Conservation (phyloP, 2,888 invertebrate species). For the Caenorhabditis sp. region DNA sequence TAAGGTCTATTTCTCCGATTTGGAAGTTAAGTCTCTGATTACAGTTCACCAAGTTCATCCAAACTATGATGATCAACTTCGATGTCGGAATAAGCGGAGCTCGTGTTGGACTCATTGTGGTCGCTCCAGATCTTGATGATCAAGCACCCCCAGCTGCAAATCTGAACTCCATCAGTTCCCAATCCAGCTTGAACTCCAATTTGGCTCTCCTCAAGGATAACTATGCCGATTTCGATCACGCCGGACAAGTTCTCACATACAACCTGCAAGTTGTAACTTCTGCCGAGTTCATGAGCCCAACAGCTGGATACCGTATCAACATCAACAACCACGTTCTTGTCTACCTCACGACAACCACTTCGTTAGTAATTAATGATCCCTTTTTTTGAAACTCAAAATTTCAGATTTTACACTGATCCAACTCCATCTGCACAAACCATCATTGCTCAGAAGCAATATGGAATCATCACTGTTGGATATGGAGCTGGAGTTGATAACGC, state of each 20-base stretch:
- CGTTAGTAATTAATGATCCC: slow-evolving; percentile 12
- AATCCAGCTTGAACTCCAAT: slow-evolving; percentile 43
- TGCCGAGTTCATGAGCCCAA: slow-evolving; percentile 41
- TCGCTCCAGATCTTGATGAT: slow-evolving; percentile 44
- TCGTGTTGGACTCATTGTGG: slow-evolving; percentile 64
- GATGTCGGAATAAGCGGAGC: slow-evolving; percentile 63
- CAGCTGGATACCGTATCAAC: slow-evolving; percentile 59
- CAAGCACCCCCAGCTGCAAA: slow-evolving; percentile 49
- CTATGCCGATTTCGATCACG: slow-evolving; percentile 61
- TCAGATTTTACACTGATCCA: slow-evolving; percentile 63
- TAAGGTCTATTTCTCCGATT: too few relatives aligned
- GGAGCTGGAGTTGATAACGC: slow-evolving; percentile 50
- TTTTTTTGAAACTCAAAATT: background rate
- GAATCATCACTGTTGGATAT: slow-evolving; percentile 70
- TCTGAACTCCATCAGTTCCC: slow-evolving; percentile 57
- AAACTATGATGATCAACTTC: slow-evolving; percentile 69
- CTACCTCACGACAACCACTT: slow-evolving; percentile 68
- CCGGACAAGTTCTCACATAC: slow-evolving; percentile 62
- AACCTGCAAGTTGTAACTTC: slow-evolving; percentile 48
- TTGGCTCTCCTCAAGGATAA: slow-evolving; percentile 47
- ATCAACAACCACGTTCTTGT: slow-evolving; percentile 69
- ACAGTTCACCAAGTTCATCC: slow-evolving; percentile 69
- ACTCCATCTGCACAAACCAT: slow-evolving; percentile 51
- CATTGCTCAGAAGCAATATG: slow-evolving; percentile 57
- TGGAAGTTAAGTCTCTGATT: slow-evolving; percentile 3